Base-by-base conservation (phyloP, 1,140 invertebrate genomes). In the Drosophila burlai region DNA sequence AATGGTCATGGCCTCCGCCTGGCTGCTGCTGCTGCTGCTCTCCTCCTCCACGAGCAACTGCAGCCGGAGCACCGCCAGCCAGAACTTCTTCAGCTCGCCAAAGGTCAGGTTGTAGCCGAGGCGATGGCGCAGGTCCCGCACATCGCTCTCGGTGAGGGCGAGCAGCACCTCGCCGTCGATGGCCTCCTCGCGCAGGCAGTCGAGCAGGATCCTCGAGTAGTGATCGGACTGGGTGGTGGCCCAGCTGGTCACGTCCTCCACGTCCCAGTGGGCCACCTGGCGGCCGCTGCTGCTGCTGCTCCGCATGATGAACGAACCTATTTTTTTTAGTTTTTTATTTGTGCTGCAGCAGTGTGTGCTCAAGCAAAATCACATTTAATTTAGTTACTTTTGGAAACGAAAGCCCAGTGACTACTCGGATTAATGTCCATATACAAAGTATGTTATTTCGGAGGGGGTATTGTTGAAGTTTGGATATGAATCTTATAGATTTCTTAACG, bases 141-240 rank as follows among this genome's bases (percentile, higher is more conserved):
- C 94, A 93, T 98, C 97, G 42, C 94, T 93, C 93, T 98, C 97
- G 59, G 94, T 96, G 10, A 98, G 84, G 3, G 95, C 93, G 11
- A 98, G 89, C n/a, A 98, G 93, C 57, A 95, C 96, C 91, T 95
- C 95, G 2, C 97, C 97, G 93, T 97, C 96, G 60, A 98, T 95
- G 64, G 94, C 94, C 85, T 98, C 96, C 3, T 92, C 67, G 18
- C 94, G 83, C 79, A 96, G 87, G 31, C 94, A 90, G 5, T 80
- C 40, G n/a, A 92, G 59, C 15, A 93, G 80, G 13, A 54, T 34
- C 16, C 43, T 80, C 9, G 81, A 78, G 59, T 94, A 94, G 16
- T 95, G 95, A 76, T 95, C 94, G 49, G 94, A 93, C 8, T 49
- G 52, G 38, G 65, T 77, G 38, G 65, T 77, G 15, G 97, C 92